phyloP scores from a whole-genome alignment of 2,113 vertebrate genomes.

The Tetrao urogallus region DNA sequence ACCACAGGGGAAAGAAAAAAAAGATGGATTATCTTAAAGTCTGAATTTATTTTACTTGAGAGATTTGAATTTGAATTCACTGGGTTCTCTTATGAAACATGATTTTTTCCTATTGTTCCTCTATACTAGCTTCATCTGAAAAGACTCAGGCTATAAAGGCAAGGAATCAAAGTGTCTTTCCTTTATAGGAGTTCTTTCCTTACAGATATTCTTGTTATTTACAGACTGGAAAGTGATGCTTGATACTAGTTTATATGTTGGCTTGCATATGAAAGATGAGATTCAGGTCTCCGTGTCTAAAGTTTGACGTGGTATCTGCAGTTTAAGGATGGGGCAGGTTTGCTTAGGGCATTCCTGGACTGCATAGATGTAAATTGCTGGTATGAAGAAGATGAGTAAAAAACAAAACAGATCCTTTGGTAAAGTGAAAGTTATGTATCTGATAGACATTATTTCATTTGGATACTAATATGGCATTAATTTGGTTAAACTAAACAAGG shows the following conservation, averaged over 20 bases:
- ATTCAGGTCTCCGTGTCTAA: not conserved
- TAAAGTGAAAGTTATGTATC: not conserved
- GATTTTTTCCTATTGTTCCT: not conserved
- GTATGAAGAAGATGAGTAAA: not conserved
- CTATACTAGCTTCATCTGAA: not conserved
- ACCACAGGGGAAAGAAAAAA: not conserved
- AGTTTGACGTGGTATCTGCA: not conserved
- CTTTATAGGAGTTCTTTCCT: not conserved
- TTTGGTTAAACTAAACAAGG: not conserved
- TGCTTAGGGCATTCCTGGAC: not conserved
- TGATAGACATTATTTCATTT: not conserved
- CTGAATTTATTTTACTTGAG: not conserved
- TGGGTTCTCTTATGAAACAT: not conserved
- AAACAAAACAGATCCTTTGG: not conserved
- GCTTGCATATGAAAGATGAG: not conserved
- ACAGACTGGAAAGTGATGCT: not conserved
- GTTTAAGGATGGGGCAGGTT: not conserved
- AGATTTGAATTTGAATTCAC: not conserved
- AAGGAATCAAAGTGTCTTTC: not conserved
- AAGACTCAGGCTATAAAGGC: not conserved
- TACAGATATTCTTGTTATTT: not conserved
- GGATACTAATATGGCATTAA: not conserved
- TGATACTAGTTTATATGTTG: not conserved
- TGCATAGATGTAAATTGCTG: not conserved
- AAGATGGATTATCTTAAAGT: not conserved